Evolutionary conservation across 2,797 vertebrate species (phyloP), one percentile per base, ranked within the genome.

Genomic region (Coregonus sp.): DNA sequence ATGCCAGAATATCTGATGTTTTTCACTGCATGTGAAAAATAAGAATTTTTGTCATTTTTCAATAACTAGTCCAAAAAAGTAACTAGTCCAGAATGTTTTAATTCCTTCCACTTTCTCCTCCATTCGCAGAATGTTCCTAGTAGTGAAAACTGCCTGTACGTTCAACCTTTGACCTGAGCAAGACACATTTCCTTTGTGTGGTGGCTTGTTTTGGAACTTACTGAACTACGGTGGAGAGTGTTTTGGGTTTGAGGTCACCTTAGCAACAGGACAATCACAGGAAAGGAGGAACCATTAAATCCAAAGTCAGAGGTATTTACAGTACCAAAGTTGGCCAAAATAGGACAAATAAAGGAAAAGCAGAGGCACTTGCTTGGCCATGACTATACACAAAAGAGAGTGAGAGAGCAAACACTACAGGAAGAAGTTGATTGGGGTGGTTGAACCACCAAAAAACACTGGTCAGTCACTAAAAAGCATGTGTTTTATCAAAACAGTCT

Each of bases 261-360:
- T 65, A 31, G 78, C 75, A 73, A 80, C 79, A 73, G 75, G 78
- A 91, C 88, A 88, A 91, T 92, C 40, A 47, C 78, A 81, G 86
- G 90, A 83, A 75, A 79, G 0, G 72, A 56, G 18, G 7, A 18
- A 75, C 15, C 35, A 82, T 73, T 72, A 74, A 78, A 65, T 80
- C 75, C 31, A 86, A 89, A 83, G 81, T 70, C 75, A 5, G 66
- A 85, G 84, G 68, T 79, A 59, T 40, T 40, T 66, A 37, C 61
- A 67, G 80, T 3, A 69, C 70, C 68, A 47, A 70, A 71, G 70
- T 70, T 2, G 75, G 59, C 50, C 18, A 78, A 79, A 77, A 63
- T 1, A 29, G 67, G 63, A 9, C 25, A 81, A 75, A 87, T 84
- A 79, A 89, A 84, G 89, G 80, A 50, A 50, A n/a, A 9, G 35